phyloP scores from a whole-genome alignment of 2,888 invertebrate species.

The Apodemia mormo region DNA sequence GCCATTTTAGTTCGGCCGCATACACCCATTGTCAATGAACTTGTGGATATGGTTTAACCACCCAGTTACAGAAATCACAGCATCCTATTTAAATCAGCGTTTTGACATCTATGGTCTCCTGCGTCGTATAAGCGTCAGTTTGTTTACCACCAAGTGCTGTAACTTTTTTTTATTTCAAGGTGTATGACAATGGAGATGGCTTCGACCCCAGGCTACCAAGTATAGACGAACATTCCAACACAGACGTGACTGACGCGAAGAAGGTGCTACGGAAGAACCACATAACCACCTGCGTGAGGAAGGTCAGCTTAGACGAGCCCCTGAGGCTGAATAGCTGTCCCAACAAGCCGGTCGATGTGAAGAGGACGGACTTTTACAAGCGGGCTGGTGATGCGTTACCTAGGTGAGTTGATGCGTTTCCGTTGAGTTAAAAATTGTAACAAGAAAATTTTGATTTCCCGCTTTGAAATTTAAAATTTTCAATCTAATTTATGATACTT shows the following conservation, averaged over 20 bases:
- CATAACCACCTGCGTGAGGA: conserved; percentile 45
- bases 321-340: conserved; percentile 54
- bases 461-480: no score
- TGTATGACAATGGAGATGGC: conserved; percentile 63
- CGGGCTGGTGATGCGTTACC: conserved; percentile 62
- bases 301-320: conserved; percentile 43
- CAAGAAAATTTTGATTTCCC: no score
- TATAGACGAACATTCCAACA: conserved; percentile 68
- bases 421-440: no score
- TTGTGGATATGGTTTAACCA: no score
- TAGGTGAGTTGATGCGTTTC: conserved; percentile 44
- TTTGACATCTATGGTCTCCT: no score
- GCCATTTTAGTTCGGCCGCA: no score
- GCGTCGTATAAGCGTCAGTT: no score
- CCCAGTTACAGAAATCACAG: no score
- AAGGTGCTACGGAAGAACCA: conserved; percentile 41
- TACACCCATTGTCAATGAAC: no score
- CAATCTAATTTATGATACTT: no score
- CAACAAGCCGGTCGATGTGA: conserved; percentile 46
- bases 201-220: conserved; percentile 59
- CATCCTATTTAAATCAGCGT: no score
- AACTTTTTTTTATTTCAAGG: conserved; percentile 24
- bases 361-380: conserved; percentile 58
- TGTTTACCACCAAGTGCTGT: no score
- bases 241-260: conserved; percentile 43